A percentile compares a stretch with the other conserved stretches of the same genome.
phyloP scores from a whole-genome alignment of 2,797 vertebrate genomes.

The Molossus molossus region DNA sequence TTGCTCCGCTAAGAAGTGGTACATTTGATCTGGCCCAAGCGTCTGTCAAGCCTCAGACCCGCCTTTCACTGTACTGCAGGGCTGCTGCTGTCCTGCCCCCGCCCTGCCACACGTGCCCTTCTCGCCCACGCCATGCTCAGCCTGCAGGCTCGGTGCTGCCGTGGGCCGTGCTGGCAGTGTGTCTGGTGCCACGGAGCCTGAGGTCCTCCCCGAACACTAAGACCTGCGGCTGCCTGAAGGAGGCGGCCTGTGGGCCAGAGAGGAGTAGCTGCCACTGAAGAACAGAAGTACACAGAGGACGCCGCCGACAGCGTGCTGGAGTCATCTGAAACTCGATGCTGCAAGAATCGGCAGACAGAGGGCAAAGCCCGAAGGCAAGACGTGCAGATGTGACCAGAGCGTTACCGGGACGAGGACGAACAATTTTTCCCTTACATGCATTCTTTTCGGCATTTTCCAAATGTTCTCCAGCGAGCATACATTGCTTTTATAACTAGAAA shows the following conservation, averaged over 20 bases:
- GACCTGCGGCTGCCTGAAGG: neutral
- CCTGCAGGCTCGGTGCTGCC: neutral
- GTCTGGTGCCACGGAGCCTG: fast-evolving
- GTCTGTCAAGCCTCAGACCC: neutral
- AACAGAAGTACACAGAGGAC: neutral
- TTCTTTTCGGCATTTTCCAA: neutral
- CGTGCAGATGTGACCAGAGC: neutral
- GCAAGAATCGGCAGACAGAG: neutral
- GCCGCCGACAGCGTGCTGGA: fast-evolving
- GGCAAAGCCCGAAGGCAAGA: neutral
- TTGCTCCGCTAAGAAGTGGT: neutral
- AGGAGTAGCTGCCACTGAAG: neutral
- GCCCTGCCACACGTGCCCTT: fast-evolving
- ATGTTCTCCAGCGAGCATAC: neutral
- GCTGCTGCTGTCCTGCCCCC: neutral
- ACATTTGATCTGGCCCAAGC: neutral
- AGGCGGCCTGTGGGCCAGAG: neutral
- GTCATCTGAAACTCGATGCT: neutral
- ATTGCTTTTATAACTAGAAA: neutral
- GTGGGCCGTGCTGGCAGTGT: fast-evolving
- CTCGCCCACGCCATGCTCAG: neutral
- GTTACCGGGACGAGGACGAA: fast-evolving
- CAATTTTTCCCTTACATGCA: fast-evolving
- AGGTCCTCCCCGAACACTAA: neutral
- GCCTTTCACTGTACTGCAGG: fast-evolving